Conservation (phyloP, 2,888 invertebrate species). For the Tethea ocularis region DNA sequence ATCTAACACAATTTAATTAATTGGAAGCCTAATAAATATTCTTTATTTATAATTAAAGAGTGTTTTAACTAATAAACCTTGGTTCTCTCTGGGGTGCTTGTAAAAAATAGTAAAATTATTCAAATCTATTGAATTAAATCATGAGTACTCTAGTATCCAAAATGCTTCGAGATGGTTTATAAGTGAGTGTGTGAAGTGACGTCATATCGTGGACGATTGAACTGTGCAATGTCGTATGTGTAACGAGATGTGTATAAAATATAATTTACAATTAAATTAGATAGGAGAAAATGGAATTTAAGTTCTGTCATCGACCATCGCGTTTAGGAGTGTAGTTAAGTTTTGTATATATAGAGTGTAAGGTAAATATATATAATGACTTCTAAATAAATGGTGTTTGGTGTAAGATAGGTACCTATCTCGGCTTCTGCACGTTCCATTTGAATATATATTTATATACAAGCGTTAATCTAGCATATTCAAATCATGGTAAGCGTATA, state of each 20-base stretch:
- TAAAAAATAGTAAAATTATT: neutral
- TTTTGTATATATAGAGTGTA: slow-evolving; percentile 75
- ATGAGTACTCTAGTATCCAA: neutral
- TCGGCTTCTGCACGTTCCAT: slow-evolving; percentile 76
- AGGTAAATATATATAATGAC: slow-evolving; percentile 59
- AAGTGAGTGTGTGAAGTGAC: slow-evolving; percentile 43
- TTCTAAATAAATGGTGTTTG: slow-evolving; percentile 77
- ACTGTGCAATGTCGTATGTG: slow-evolving; percentile 78
- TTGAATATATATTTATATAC: slow-evolving; percentile 78
- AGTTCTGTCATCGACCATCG: slow-evolving; percentile 75
- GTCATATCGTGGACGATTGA: slow-evolving; percentile 72
- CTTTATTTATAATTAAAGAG: no score
- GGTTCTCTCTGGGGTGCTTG: no score
- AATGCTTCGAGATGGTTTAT: slow-evolving; percentile 51
- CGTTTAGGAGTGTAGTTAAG: slow-evolving; percentile 69
- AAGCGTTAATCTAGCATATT: slow-evolving; percentile 78
- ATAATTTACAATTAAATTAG: slow-evolving; percentile 58
- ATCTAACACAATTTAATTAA: neutral
- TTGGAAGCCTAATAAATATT: neutral
- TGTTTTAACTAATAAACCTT: no score
- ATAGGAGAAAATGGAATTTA: slow-evolving; percentile 78
- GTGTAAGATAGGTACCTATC: slow-evolving; percentile 81
- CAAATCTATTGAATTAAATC: neutral
- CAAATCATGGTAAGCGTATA: slow-evolving; percentile 57
- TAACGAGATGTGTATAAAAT: slow-evolving; percentile 73